These are phyloP conservation scores for Torymus texanus DNA, from an alignment of 2,888 invertebrate species.

Conservation along the genomic window DNA sequence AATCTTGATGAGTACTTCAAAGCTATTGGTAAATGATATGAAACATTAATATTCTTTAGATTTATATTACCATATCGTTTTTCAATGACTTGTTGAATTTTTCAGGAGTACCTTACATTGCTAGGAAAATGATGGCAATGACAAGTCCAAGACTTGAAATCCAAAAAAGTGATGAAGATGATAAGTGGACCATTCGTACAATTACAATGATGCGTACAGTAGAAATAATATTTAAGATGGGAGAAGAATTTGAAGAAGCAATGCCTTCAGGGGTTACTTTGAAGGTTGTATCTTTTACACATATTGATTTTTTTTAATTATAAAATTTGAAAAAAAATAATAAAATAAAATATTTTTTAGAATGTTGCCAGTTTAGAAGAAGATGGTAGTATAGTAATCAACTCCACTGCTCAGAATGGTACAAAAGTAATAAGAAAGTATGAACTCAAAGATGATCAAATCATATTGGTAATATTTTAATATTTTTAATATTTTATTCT, in stretches of 20 bases:
- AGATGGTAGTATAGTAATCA: slow-evolving; percentile 75
- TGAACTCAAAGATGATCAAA: slow-evolving; percentile 72
- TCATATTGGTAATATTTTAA: slow-evolving; percentile 66
- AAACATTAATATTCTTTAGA: slow-evolving; percentile 19
- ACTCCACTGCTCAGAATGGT: slow-evolving; percentile 72
- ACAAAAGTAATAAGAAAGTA: slow-evolving; percentile 74
- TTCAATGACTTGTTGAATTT: slow-evolving; percentile 14
- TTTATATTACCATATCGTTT: slow-evolving; percentile 1
- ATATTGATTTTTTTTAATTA: slow-evolving; percentile 14
- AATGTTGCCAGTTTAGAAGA: slow-evolving; percentile 77
- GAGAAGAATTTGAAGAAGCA: slow-evolving; percentile 80
- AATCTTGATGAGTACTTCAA: slow-evolving; percentile 81
- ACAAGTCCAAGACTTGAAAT: slow-evolving; percentile 81
- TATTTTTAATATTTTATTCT: slow-evolving; percentile 1
- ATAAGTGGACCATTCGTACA: slow-evolving; percentile 79
- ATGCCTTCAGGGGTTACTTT: slow-evolving; percentile 79
- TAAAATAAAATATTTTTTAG: slow-evolving; percentile 70
- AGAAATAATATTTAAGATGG: slow-evolving; percentile 78
- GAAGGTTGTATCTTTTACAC: slow-evolving; percentile 69
- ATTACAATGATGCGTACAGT: slow-evolving; percentile 78
- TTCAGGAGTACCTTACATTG: slow-evolving; percentile 81
- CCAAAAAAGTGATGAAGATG: slow-evolving; percentile 74
- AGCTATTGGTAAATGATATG: slow-evolving; percentile 77
- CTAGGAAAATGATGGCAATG: slow-evolving; percentile 81
- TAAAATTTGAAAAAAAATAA: slow-evolving; percentile 24